Conservation (phyloP, 2,113 vertebrate species). For the Oreochromis niloticus region DNA sequence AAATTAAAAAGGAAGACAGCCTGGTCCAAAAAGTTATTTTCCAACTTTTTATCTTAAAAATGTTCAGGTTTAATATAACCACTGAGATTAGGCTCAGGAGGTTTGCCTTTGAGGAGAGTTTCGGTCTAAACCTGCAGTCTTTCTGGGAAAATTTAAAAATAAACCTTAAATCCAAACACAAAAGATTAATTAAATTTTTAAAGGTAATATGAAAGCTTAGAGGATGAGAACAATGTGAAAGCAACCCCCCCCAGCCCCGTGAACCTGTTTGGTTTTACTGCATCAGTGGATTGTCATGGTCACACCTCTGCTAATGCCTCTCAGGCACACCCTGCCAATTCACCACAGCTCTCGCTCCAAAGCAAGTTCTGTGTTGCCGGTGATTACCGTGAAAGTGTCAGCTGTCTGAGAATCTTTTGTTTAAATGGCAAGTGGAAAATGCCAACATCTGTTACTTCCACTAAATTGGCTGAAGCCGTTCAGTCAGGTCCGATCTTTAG, state of each 20-base stretch:
- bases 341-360: background rate
- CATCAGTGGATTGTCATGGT: slow-evolving; percentile 8
- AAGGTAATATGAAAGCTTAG: background rate
- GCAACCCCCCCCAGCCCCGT: background rate
- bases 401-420: slow-evolving; percentile 22
- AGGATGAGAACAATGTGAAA: background rate
- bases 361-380: background rate
- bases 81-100: background rate
- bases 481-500: slow-evolving; percentile 38
- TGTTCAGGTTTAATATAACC: background rate
- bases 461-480: slow-evolving; percentile 51
- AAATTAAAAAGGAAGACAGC: background rate
- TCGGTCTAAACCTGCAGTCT: background rate
- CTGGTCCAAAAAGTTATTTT: background rate
- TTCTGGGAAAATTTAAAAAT: background rate
- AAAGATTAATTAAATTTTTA: background rate
- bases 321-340: background rate
- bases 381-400: slow-evolving; percentile 47
- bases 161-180: background rate
- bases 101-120: background rate
- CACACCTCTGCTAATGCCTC: background rate
- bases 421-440: slow-evolving; percentile 55
- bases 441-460: slow-evolving; percentile 57
- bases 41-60: background rate
- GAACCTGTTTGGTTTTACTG: background rate